A percentile compares a stretch with the other conserved stretches of the same genome.
phyloP scores from a whole-genome alignment of 2,797 vertebrate genomes.

The Acridotheres tristis region DNA sequence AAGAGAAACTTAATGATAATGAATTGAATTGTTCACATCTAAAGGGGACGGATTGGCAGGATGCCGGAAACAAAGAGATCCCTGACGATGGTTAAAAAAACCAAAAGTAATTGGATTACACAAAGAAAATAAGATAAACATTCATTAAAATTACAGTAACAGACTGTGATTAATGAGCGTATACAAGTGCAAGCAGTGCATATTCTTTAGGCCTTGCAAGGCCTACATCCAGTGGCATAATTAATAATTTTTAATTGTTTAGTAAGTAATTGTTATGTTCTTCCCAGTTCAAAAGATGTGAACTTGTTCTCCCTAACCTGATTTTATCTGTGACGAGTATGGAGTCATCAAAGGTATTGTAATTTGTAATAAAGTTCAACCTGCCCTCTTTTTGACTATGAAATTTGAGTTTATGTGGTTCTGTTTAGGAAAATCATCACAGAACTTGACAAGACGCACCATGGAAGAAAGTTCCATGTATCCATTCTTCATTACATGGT shows the following conservation, averaged over 20 bases:
- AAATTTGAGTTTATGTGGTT: conserved; percentile 20
- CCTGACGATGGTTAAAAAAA: conserved; percentile 72
- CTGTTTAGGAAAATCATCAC: background rate
- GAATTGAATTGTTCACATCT: conserved; percentile 79
- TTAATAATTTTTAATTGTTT: conserved; percentile 55
- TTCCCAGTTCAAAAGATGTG: conserved; percentile 1
- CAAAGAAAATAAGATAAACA: conserved; percentile 81
- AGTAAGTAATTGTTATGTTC: conserved; percentile 17
- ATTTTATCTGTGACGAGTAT: conserved; percentile 57
- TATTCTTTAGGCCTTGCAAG: conserved; percentile 32
- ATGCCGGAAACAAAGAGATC: conserved; percentile 70
- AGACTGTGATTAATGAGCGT: conserved; percentile 77
- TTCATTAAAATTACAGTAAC: conserved; percentile 79
- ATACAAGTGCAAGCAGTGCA: background rate
- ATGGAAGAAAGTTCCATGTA: background rate
- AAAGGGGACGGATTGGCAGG: conserved; percentile 74
- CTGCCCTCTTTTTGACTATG: background rate
- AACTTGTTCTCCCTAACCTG: conserved; percentile 38
- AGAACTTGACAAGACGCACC: background rate
- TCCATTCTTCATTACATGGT: background rate
- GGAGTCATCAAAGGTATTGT: conserved; percentile 52
- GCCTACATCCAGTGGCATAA: conserved; percentile 45
- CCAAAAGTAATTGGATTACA: conserved; percentile 80
- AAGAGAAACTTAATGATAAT: conserved; percentile 78
- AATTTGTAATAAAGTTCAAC: conserved; percentile 38